phyloP scores from a whole-genome alignment of 2,797 vertebrate species.

The Cyprinella venusta region DNA sequence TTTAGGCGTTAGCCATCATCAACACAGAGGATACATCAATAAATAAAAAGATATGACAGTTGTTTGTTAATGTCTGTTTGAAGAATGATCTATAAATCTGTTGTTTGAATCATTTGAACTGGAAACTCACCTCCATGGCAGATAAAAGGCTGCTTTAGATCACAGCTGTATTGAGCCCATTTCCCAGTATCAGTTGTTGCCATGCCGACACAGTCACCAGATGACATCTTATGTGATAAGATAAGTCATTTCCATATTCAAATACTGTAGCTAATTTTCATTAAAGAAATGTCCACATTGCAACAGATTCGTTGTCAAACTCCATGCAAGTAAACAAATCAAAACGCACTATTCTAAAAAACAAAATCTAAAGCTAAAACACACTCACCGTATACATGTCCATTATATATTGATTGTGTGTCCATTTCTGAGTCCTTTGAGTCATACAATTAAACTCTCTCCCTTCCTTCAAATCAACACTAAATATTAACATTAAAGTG shows the following conservation, averaged over 20 bases:
- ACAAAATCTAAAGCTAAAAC: no score
- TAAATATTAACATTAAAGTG: background rate
- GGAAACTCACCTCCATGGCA: constrained; percentile 50
- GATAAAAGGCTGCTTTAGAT: background rate
- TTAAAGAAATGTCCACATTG: background rate
- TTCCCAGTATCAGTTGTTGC: background rate
- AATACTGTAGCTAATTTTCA: background rate
- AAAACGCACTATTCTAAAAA: no score
- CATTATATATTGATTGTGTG: no score
- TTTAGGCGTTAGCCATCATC: background rate
- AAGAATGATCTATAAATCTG: background rate
- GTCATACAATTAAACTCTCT: background rate
- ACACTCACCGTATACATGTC: no score
- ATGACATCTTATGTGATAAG: background rate
- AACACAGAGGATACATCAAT: no score
- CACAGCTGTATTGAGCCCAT: constrained; percentile 17
- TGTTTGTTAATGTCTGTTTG: background rate
- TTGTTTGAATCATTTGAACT: background rate
- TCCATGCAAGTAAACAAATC: background rate
- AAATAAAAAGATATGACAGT: no score
- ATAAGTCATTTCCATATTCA: background rate
- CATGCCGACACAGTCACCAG: constrained; percentile 25
- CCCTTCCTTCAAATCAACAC: background rate
- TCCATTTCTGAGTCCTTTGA: no score
- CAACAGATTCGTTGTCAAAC: background rate